Percentiles rank a stretch among this genome's conserved stretches.
phyloP scores from a whole-genome alignment of 2,797 vertebrate genomes.

The Furcifer pardalis region DNA sequence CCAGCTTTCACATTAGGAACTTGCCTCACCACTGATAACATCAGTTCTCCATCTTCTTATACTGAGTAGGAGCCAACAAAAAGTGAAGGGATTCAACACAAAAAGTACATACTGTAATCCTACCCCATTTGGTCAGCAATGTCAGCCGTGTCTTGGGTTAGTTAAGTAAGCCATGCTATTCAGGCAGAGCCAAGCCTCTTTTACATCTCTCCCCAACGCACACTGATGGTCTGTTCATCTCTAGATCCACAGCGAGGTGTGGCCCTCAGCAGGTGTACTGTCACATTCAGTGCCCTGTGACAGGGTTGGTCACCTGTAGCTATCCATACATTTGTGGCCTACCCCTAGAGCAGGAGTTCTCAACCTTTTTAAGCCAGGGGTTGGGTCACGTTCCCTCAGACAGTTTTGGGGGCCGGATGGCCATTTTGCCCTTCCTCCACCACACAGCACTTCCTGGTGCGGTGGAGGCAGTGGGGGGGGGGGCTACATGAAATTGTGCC shows the following conservation, averaged over 20 bases:
- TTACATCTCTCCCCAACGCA: neutral
- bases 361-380: no score
- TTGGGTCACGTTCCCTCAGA: no score
- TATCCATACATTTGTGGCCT: no score
- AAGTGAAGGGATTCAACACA: neutral
- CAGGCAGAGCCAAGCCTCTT: neutral
- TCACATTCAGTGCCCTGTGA: neutral
- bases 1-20: constrained; percentile 4
- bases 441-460: no score
- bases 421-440: no score
- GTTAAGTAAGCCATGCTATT: neutral
- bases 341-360: neutral
- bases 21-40: neutral
- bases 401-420: no score
- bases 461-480: no score
- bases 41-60: neutral
- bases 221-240: neutral
- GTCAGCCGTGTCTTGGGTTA: neutral
- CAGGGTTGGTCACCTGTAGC: neutral
- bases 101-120: neutral
- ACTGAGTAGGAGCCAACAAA: neutral
- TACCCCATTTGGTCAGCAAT: neutral
- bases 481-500: no score
- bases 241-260: neutral
- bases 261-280: neutral